Evolutionary conservation across 2,888 invertebrate species (phyloP), one percentile per base, ranked within the genome.

Genomic region (Celastrina argiolus): DNA sequence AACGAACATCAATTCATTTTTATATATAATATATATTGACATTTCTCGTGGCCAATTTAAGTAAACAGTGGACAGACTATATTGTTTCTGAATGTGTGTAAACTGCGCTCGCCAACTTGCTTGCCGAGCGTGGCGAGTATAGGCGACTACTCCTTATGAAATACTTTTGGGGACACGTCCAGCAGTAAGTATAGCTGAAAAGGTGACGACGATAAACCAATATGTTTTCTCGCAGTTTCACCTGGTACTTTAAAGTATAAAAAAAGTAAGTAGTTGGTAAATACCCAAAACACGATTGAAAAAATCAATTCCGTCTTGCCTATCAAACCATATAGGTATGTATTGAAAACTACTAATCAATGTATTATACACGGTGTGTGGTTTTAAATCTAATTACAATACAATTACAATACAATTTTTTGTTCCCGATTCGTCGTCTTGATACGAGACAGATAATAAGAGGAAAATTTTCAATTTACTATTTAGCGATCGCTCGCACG

Each of bases 341-440:
- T 45, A 45, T 45, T 45, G 42, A 18, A 45, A 45, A 45, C 5
- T 0, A 31, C 5, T 45, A 45, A 45, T 45, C 45, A 45, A 45
- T 45, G 45, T 8, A 18, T 45, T 45, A 45, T 18, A 45, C 31
- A 59, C 31, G 59, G 31, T 59, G 59, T 59, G 59, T 51, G 51
- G 51, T 51, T 22, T 51, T 14, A 51, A 51, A 51, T 51, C 12
- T 22, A 22, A 51, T 51, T 51, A 51, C 6, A 51, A 36, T 36
- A 51, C 12, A 22, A 51, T 51, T 51, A 51, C 6, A 51, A 36
- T 36, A 51, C 12, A 10, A 51, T 16, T 51, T 51, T 51, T 51
- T 51, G 22, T 26, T 5, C 3, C 3, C 5, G 22, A 22, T 22
- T 51, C 22, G 22, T 22, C 26, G 0, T 22, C 22, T 22, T 51